Evolutionary conservation across 2,113 vertebrate species (phyloP).

Genomic region (Megaceryle torquata): DNA sequence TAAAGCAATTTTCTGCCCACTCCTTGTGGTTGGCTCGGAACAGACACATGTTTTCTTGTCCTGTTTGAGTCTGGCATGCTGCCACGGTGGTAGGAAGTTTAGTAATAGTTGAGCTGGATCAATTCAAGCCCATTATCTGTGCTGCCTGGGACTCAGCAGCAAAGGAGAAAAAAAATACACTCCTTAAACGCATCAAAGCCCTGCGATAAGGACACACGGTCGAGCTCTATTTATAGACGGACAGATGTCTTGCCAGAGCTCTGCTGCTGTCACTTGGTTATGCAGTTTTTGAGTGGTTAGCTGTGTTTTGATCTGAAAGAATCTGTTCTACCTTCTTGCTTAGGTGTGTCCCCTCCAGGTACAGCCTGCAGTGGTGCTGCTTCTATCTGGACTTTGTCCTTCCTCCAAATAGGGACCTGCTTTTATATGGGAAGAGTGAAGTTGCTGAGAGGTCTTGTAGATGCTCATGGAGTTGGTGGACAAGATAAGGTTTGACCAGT

Average conservation of each 20-base stretch:
- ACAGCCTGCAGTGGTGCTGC: background rate
- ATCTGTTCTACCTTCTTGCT: background rate
- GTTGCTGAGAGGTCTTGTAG: background rate
- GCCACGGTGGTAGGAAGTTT: constrained; percentile 55
- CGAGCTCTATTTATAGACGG: constrained; percentile 56
- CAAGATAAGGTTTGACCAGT: background rate
- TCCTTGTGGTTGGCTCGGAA: constrained; percentile 51
- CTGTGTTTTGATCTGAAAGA: background rate
- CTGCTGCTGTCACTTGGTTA: background rate
- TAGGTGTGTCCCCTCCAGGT: background rate
- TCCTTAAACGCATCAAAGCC: constrained; percentile 30
- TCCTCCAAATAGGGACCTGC: background rate
- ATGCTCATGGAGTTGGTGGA: background rate
- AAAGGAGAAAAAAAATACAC: background rate
- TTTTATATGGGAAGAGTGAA: background rate
- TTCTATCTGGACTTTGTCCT: background rate
- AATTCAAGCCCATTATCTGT: constrained; percentile 59
- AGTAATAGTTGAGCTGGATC: constrained; percentile 61
- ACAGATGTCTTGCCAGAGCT: constrained; percentile 47
- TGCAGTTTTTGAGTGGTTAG: background rate
- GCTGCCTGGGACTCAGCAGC: background rate
- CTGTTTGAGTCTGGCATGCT: constrained; percentile 35
- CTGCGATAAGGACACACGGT: background rate
- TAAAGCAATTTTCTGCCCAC: constrained; percentile 50
- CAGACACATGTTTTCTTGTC: constrained; percentile 56